A percentile compares a stretch with the other conserved stretches of the same genome.
phyloP scores from a whole-genome alignment of 2,888 invertebrate genomes.

The Pollenia amentaria region DNA sequence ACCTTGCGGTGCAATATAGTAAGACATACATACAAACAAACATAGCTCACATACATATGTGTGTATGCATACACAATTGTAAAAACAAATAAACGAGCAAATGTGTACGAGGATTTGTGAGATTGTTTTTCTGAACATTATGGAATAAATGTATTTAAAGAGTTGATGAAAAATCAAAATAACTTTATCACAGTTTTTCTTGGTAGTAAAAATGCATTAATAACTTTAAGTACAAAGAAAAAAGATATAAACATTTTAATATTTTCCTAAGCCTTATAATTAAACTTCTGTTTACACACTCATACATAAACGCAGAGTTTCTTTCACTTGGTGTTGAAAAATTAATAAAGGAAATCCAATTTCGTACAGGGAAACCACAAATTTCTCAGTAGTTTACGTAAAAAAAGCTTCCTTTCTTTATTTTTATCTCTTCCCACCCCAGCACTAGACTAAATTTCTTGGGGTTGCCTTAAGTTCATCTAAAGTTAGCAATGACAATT shows the following conservation, averaged over 20 bases:
- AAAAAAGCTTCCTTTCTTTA: conserved; percentile 47
- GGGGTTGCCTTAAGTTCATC: conserved; percentile 63
- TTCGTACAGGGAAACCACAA: conserved; percentile 62
- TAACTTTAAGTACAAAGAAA: conserved; percentile 44
- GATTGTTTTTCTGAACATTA: no score
- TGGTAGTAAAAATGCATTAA: no score
- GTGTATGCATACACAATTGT: no score
- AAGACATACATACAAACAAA: no score
- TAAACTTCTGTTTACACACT: background rate
- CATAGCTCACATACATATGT: no score
- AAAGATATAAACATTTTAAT: conserved; percentile 8
- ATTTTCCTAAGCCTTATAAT: background rate
- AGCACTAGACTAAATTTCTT: conserved; percentile 16
- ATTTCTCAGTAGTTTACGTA: conserved; percentile 48
- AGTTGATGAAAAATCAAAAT: conserved; percentile 58
- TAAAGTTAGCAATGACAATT: conserved; percentile 70
- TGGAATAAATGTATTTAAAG: conserved; percentile 39
- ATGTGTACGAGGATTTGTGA: no score
- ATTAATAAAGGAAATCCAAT: conserved; percentile 61
- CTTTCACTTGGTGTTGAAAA: conserved; percentile 7
- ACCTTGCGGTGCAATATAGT: no score
- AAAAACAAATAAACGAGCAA: no score
- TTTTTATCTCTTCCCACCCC: background rate
- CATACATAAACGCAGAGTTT: background rate
- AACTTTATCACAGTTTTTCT: no score